Base-by-base conservation (phyloP, 2,797 vertebrate species). In the Xenentodon cancila region DNA sequence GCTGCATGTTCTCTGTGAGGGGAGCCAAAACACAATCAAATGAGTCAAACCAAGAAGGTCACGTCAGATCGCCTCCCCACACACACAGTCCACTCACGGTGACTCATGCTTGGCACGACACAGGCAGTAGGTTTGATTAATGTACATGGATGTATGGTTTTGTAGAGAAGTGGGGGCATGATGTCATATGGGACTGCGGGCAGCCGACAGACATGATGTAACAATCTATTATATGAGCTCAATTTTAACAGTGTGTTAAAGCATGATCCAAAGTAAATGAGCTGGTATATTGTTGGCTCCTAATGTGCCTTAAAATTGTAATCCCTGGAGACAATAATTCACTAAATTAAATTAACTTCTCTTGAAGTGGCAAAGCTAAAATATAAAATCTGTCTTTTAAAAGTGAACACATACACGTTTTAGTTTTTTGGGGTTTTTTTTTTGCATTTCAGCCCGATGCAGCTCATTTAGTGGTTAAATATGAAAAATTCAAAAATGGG, bases 1-100 rank as follows among this genome's bases (percentile, higher is more conserved):
- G 85, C 98, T 99, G 88, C 97, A 98, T 5, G 97, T 99, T 90
- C 97, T 97, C 97, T 99, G 94, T 20, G 34, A 68, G 30, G 53
- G 61, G 9, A 63, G 71, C 16, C 65, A 83, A 80, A 77, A 81
- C 53, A 85, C 73, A 87, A 74, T 84, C 27, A 80, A 58, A 77
- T 79, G 55, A 82, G 84, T 80, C 70, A 75, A 64, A 51, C 42
- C 52, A 4, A 18, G 17, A 73, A 59, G 59, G 65, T 63, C 68
- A 64, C 0, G 7, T 52, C 68, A 55, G 9, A 32, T 34, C 48
- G 75, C 46, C 46, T 42, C 53, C 59, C 42, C 79, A 68, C 81
- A 75, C 76, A 68, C 44, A 9, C 53, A 70, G 75, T 78, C 77
- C 68, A 73, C 75, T 71, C 75, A 79, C 73, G 15, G 42, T 93